Percentiles rank a stretch among this genome's conserved stretches.
Evolutionary conservation across 2,888 invertebrate genomes (phyloP).

Genomic region (Lasioglossum zephyrum): DNA sequence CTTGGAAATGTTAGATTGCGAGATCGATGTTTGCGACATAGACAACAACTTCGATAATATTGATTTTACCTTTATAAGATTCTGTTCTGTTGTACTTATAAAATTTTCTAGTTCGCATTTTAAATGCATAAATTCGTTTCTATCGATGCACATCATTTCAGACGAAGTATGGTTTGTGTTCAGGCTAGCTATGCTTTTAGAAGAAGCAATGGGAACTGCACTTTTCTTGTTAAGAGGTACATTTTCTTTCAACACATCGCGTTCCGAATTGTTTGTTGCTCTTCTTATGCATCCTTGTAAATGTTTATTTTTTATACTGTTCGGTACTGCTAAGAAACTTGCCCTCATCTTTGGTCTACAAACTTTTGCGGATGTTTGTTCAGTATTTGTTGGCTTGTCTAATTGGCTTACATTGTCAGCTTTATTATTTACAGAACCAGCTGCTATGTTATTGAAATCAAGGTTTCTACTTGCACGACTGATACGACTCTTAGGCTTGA

Average conservation of each 20-base stretch:
- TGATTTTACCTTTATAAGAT: constrained; percentile 32
- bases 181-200: not conserved
- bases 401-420: constrained; percentile 31
- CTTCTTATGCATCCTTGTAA: not conserved
- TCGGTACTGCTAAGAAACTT: constrained; percentile 34
- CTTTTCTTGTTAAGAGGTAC: not conserved
- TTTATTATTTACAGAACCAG: not conserved
- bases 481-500: not conserved
- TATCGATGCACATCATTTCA: constrained; percentile 13
- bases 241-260: not conserved
- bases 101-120: constrained; percentile 32
- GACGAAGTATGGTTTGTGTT: not conserved
- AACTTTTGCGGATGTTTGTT: not conserved
- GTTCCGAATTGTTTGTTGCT: not conserved
- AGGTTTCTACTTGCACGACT: constrained; percentile 48
- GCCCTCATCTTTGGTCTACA: not conserved
- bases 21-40: not conserved
- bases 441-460: constrained; percentile 25
- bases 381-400: not conserved
- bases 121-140: constrained; percentile 24
- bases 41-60: constrained; percentile 27
- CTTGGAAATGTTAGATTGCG: not conserved
- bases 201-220: not conserved
- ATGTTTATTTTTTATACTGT: constrained; percentile 32
- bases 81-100: constrained; percentile 33